Evolutionary conservation across 2,113 vertebrate genomes (phyloP).

Genomic region (Hemiprocne comata): DNA sequence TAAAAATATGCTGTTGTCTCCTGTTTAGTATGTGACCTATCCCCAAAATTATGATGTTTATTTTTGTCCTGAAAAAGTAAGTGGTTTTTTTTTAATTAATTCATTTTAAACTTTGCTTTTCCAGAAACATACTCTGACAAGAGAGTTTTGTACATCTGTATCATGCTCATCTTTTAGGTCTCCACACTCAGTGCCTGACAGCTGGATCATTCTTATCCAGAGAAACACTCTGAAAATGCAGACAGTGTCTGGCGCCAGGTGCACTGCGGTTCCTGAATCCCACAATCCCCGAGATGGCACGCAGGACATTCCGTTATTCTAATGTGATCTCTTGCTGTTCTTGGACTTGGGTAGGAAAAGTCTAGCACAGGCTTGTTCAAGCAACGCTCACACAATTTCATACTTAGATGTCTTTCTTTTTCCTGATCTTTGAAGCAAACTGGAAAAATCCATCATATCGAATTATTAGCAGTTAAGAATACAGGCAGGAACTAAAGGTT

Average conservation of each 20-base stretch:
- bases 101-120: neutral
- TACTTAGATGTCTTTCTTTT: neutral
- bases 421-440: neutral
- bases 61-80: neutral
- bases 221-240: constrained; percentile 34
- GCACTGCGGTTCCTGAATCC: neutral
- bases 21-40: neutral
- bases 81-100: neutral
- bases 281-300: neutral
- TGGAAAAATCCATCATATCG: neutral
- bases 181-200: constrained; percentile 3
- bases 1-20: neutral
- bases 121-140: neutral
- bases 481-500: neutral
- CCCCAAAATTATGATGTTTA: neutral
- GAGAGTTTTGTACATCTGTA: neutral
- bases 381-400: neutral
- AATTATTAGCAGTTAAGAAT: neutral
- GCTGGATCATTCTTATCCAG: neutral
- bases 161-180: neutral
- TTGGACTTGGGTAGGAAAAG: neutral
- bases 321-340: neutral
- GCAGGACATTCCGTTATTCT: neutral
- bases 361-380: neutral
- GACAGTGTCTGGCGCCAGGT: constrained; percentile 16